Evolutionary conservation across 2,888 invertebrate genomes (phyloP).

Genomic region (Bellardia pandia): DNA sequence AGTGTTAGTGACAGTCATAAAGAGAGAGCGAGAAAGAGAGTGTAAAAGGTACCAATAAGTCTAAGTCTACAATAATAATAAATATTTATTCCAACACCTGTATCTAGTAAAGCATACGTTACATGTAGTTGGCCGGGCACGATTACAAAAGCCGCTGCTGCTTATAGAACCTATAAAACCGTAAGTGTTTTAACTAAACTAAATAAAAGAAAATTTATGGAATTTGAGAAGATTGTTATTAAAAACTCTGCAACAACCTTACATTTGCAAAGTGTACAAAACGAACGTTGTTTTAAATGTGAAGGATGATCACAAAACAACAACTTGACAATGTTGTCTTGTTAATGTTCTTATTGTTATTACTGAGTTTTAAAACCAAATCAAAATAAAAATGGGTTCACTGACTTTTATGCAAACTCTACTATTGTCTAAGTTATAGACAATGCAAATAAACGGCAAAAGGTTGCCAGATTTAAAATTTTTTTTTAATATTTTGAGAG

Average conservation of each 20-base stretch:
- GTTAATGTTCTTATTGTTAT: constrained; percentile 26
- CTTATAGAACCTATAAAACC: constrained; percentile 23
- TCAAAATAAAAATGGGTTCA: constrained; percentile 54
- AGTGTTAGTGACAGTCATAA: not conserved
- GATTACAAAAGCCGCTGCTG: not conserved
- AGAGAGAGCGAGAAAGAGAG: not conserved
- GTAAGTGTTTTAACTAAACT: constrained; percentile 19
- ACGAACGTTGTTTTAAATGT: constrained; percentile 36
- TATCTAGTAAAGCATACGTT: constrained; percentile 6
- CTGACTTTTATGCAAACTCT: constrained; percentile 40
- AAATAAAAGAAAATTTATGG: constrained; percentile 41
- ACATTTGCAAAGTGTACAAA: constrained; percentile 14
- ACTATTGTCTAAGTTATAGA: not conserved
- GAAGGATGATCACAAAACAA: constrained; percentile 58
- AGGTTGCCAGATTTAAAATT: constrained; percentile 25
- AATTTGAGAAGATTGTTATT: constrained; percentile 35
- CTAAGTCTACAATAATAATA: constrained; percentile 13
- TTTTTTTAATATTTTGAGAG: too few relatives aligned
- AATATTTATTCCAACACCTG: constrained; percentile 52
- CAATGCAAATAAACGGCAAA: not conserved
- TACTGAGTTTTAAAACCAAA: constrained; percentile 30
- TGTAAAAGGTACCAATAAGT: constrained; percentile 48
- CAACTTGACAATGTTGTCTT: constrained; percentile 50
- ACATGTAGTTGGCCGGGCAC: not conserved
- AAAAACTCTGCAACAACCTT: not conserved